A percentile compares a stretch with the other conserved stretches of the same genome.
These are phyloP conservation scores for Antheraea assamensis DNA, from an alignment of 2,888 invertebrate species.

Conservation along the genomic window DNA sequence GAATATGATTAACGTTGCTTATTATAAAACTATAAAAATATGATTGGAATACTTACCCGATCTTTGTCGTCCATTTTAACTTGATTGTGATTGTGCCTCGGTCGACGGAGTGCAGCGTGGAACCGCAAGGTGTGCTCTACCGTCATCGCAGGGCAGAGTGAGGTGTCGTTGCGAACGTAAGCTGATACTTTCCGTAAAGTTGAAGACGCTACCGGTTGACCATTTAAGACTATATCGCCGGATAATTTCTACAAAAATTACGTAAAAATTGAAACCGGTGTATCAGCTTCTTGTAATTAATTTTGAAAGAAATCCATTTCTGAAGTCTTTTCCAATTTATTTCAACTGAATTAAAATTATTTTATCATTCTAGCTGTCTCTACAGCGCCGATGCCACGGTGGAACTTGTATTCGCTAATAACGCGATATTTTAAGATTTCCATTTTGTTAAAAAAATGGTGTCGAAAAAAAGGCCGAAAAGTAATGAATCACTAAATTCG, in stretches of 20 bases:
- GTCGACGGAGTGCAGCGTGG: slow-evolving; percentile 88
- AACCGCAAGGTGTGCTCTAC: slow-evolving; percentile 94
- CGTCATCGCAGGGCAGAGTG: slow-evolving; percentile 92
- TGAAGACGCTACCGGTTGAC: slow-evolving; percentile 88
- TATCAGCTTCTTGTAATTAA: background rate
- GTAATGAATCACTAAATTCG: too few species aligned
- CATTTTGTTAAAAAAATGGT: too few species aligned
- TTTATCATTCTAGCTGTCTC: too few species aligned
- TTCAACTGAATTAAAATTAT: too few species aligned
- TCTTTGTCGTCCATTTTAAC: slow-evolving; percentile 88
- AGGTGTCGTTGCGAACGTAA: slow-evolving; percentile 88
- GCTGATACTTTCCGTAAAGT: slow-evolving; percentile 88
- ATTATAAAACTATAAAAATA: background rate
- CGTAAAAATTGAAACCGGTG: background rate
- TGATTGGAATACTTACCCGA: slow-evolving; percentile 76
- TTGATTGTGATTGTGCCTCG: slow-evolving; percentile 82
- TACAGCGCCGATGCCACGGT: too few species aligned
- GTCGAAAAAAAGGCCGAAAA: too few species aligned
- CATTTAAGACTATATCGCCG: slow-evolving; percentile 94
- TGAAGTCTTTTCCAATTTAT: too few species aligned
- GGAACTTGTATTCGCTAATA: too few species aligned
- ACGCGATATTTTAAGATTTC: too few species aligned
- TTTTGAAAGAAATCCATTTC: too few species aligned
- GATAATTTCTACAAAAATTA: slow-evolving; percentile 72
- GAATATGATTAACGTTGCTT: too few species aligned